Conservation (phyloP, 2,113 vertebrate species). For the Panthera uncia region DNA sequence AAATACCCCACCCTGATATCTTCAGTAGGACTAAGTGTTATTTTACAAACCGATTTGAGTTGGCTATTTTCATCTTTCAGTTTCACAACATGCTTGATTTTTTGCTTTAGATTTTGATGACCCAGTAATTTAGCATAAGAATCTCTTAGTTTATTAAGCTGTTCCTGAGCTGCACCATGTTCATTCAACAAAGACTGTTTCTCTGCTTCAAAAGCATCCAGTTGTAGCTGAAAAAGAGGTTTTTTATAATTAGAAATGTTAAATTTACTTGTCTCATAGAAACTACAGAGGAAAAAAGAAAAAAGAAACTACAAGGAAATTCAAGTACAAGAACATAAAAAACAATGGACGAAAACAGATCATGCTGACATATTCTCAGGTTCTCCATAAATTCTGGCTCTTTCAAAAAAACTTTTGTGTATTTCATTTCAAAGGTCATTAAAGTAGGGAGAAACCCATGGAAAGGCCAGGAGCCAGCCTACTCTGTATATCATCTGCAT, state of each 20-base stretch:
- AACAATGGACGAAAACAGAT: not conserved
- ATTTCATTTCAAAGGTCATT: slow-evolving; percentile 38
- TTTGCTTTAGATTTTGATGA: slow-evolving; percentile 98
- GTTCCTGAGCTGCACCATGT: slow-evolving; percentile 92
- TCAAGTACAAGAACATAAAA: not conserved
- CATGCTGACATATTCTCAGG: not conserved
- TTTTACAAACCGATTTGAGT: slow-evolving; percentile 91
- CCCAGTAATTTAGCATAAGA: slow-evolving; percentile 94
- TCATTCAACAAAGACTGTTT: slow-evolving; percentile 90
- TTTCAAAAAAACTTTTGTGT: not conserved
- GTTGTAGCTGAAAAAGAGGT: slow-evolving; percentile 87
- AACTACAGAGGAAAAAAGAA: not conserved
- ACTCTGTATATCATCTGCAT: not conserved
- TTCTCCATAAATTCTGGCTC: not conserved
- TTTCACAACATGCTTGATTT: slow-evolving; percentile 97
- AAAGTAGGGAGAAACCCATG: not conserved
- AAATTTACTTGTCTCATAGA: slow-evolving; percentile 3
- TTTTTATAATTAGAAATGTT: slow-evolving; percentile 8
- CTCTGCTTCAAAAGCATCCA: slow-evolving; percentile 94
- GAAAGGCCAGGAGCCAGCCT: not conserved
- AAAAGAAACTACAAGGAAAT: not conserved
- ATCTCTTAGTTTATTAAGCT: slow-evolving; percentile 92
- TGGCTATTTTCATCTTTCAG: slow-evolving; percentile 93
- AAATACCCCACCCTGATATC: not conserved
- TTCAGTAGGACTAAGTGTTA: not conserved